Conservation (phyloP, 2,113 vertebrate genomes). For the Pampusana beccarii region DNA sequence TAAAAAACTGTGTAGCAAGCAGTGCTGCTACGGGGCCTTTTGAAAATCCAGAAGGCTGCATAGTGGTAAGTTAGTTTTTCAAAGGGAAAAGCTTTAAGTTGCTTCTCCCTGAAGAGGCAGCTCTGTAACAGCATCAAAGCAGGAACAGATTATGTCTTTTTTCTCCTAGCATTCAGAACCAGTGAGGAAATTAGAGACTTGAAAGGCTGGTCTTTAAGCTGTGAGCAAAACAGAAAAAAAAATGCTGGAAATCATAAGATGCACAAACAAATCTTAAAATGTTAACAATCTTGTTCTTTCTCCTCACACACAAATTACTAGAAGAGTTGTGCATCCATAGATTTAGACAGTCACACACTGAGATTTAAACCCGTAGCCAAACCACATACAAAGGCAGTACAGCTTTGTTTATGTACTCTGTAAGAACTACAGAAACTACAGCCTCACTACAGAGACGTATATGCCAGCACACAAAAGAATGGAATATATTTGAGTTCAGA, state of each 20-base stretch:
- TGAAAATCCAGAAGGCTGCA: background rate
- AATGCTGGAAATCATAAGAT: background rate
- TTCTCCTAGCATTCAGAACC: background rate
- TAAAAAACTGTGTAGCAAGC: background rate
- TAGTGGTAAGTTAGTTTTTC: background rate
- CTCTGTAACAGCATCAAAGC: constrained; percentile 48
- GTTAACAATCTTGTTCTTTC: background rate
- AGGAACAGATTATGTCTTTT: constrained; percentile 28
- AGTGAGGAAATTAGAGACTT: constrained; percentile 38
- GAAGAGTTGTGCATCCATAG: background rate
- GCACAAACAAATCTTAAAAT: background rate
- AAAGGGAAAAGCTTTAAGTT: constrained; percentile 20
- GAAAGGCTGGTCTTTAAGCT: constrained; percentile 31
- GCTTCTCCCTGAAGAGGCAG: constrained; percentile 40
- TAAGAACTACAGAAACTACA: background rate
- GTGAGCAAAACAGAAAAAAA: background rate
- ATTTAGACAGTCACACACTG: background rate
- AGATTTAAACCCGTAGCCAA: background rate
- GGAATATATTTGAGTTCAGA: background rate
- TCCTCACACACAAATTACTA: background rate
- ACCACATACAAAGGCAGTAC: background rate
- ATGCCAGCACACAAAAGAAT: background rate
- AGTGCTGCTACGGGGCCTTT: background rate
- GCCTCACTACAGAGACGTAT: background rate
- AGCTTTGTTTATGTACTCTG: background rate